Evolutionary conservation across 2,888 invertebrate species (phyloP).

Genomic region (Phaonia tiefii): DNA sequence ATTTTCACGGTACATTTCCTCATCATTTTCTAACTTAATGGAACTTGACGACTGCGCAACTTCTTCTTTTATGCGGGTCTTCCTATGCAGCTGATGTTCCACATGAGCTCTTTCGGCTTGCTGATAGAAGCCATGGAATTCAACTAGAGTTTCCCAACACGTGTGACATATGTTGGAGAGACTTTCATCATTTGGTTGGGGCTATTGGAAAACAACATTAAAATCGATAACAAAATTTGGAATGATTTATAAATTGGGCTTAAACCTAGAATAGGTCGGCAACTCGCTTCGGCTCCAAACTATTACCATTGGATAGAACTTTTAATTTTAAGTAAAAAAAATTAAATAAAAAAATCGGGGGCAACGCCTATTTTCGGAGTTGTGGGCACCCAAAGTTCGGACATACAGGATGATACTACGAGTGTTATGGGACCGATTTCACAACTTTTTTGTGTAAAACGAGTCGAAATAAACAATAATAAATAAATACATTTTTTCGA

Average conservation of each 20-base stretch:
- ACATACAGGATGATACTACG: too few relatives aligned
- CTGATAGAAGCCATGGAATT: slow-evolving; percentile 77
- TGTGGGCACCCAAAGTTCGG: too few relatives aligned
- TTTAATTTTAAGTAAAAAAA: too few relatives aligned
- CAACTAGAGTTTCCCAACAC: slow-evolving; percentile 77
- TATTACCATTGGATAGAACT: too few relatives aligned
- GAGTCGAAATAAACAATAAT: too few relatives aligned
- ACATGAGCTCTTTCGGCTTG: slow-evolving; percentile 76
- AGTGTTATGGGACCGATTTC: too few relatives aligned
- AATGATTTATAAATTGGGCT: neutral
- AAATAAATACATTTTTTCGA: too few relatives aligned
- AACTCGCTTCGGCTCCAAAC: too few relatives aligned
- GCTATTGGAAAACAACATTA: slow-evolving; percentile 67
- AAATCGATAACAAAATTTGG: neutral
- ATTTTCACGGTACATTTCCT: neutral
- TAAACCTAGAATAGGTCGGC: too few relatives aligned
- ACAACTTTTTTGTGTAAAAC: too few relatives aligned
- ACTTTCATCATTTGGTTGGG: slow-evolving; percentile 73
- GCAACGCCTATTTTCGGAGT: too few relatives aligned
- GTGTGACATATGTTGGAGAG: slow-evolving; percentile 76
- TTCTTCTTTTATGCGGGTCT: slow-evolving; percentile 40
- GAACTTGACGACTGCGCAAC: slow-evolving; percentile 2
- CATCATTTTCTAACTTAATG: slow-evolving; percentile 46
- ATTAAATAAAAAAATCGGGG: too few relatives aligned
- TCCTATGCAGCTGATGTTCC: slow-evolving; percentile 20